phyloP scores from a whole-genome alignment of 2,888 invertebrate genomes.

The Ceramica pisi region DNA sequence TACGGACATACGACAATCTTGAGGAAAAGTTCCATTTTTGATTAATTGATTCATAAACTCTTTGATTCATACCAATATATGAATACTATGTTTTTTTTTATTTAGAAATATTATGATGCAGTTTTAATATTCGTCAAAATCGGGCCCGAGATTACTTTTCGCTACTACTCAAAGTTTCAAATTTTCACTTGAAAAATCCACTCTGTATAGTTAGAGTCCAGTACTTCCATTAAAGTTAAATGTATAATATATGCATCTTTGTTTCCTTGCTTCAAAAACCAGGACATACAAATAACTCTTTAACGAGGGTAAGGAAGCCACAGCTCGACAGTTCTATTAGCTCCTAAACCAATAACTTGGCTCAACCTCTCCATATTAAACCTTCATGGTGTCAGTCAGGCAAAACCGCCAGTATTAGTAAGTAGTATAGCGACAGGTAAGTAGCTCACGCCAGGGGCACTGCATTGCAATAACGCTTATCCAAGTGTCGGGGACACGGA shows the following conservation, averaged over 20 bases:
- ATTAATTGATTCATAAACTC: no score
- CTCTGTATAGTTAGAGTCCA: not conserved
- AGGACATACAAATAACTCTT: slow-evolving; percentile 5
- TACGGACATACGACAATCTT: no score
- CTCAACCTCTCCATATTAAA: slow-evolving; percentile 33
- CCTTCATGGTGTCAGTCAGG: slow-evolving; percentile 32
- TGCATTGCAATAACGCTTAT: slow-evolving; percentile 56
- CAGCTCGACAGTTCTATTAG: not conserved
- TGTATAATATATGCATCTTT: not conserved
- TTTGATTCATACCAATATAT: no score
- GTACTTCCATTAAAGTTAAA: not conserved
- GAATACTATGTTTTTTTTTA: no score
- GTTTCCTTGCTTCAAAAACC: not conserved
- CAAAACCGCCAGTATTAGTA: slow-evolving; percentile 43
- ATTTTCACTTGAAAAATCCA: no score
- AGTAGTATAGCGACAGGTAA: slow-evolving; percentile 47
- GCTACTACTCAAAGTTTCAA: no score
- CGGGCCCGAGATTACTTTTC: no score
- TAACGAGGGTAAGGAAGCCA: slow-evolving; percentile 7
- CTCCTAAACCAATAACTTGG: slow-evolving; percentile 20
- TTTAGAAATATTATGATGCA: no score
- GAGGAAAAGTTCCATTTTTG: no score
- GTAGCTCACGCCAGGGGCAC: slow-evolving; percentile 45
- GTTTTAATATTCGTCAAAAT: no score
- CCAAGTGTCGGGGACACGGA: slow-evolving; percentile 15